Conservation (phyloP, 2,797 vertebrate species). For the Phrynocephalus vlangalii region DNA sequence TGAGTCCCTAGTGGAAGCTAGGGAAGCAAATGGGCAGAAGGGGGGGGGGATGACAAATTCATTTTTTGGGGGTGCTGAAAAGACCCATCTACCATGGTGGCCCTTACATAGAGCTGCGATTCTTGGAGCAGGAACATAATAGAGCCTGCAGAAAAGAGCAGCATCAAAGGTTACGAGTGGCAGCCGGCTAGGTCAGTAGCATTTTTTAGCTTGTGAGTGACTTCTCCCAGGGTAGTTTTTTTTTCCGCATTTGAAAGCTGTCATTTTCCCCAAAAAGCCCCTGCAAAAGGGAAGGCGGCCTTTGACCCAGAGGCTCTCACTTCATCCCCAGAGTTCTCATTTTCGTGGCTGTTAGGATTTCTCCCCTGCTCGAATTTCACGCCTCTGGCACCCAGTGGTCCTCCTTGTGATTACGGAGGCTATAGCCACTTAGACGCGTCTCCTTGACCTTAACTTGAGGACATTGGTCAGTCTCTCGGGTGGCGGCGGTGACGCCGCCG, state of each 20-base stretch:
- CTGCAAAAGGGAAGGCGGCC: too few relatives aligned
- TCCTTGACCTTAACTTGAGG: conserved; percentile 16
- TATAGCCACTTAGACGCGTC: not conserved
- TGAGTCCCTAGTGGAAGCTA: not conserved
- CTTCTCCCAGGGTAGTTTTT: not conserved
- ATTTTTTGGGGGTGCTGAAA: too few relatives aligned
- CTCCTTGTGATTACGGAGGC: not conserved
- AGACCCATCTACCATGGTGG: too few relatives aligned
- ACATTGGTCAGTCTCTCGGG: not conserved
- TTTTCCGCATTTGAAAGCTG: too few relatives aligned
- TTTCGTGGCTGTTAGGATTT: not conserved
- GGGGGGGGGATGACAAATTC: too few relatives aligned
- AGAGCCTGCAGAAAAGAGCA: not conserved
- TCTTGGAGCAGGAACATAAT: too few relatives aligned
- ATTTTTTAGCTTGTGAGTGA: not conserved
- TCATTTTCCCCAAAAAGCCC: not conserved
- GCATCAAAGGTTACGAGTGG: not conserved
- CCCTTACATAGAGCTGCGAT: too few relatives aligned
- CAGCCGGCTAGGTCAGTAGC: not conserved
- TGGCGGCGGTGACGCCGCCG: not conserved
- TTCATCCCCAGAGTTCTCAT: too few relatives aligned
- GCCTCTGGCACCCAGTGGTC: not conserved
- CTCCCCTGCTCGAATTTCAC: not conserved
- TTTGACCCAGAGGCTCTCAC: too few relatives aligned
- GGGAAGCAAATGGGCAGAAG: too few relatives aligned